A percentile compares a stretch with the other conserved stretches of the same genome.
Conservation (phyloP, 2,888 invertebrate species). For the Epirrhoe tristata region DNA sequence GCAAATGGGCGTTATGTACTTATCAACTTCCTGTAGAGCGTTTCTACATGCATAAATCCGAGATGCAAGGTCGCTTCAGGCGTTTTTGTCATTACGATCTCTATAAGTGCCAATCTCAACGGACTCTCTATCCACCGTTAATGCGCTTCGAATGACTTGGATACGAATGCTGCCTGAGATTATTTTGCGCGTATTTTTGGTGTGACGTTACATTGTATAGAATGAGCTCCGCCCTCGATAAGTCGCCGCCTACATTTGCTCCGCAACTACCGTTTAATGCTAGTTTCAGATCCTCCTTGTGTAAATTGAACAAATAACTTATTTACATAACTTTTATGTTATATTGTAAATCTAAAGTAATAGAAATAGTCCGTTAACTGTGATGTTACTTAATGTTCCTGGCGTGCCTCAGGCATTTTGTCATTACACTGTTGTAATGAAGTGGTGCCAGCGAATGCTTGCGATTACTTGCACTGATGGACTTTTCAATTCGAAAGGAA, state of each 20-base stretch:
- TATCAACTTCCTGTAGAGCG: slow-evolving; percentile 45
- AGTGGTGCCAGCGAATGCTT: slow-evolving; percentile 49
- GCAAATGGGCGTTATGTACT: slow-evolving; percentile 39
- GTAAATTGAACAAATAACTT: background rate
- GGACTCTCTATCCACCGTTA: background rate
- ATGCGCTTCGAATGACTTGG: background rate
- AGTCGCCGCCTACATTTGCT: background rate
- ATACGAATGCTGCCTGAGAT: background rate
- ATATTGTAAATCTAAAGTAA: background rate
- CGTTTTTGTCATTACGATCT: slow-evolving; percentile 51
- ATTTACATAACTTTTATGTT: background rate
- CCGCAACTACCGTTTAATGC: background rate
- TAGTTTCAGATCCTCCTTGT: background rate
- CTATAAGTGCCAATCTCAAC: slow-evolving; percentile 6
- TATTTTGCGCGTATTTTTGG: background rate
- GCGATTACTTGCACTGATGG: slow-evolving; percentile 25
- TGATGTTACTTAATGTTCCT: slow-evolving; percentile 14
- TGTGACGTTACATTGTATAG: background rate
- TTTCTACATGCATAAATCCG: slow-evolving; percentile 48
- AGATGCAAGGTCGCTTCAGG: slow-evolving; percentile 57
- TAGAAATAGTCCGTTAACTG: background rate
- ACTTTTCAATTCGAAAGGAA: slow-evolving; percentile 24
- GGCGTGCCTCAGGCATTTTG: slow-evolving; percentile 52
- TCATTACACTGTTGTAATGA: slow-evolving; percentile 59
- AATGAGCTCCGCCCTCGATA: background rate